Evolutionary conservation across 1,140 invertebrate genomes (phyloP), one percentile per base, ranked within the genome.

Genomic region (Plodia interpunctella): DNA sequence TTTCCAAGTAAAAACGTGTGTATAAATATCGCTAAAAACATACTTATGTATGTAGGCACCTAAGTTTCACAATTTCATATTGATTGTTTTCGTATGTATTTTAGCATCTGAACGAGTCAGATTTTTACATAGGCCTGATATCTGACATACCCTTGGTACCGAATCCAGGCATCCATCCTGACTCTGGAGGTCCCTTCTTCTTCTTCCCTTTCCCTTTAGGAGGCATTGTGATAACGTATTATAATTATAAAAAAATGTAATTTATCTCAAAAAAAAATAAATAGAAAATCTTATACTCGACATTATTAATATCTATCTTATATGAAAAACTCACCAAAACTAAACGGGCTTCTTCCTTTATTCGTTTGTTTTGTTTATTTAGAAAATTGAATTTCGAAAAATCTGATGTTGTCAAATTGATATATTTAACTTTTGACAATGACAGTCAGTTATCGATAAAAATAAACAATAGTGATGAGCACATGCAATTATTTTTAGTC

Each of bases 81-180:
- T n/a, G n/a, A n/a, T n/a, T n/a, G n/a, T n/a, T n/a, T n/a, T n/a
- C n/a, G n/a, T n/a, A n/a, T n/a, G n/a, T n/a, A n/a, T n/a, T n/a
- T n/a, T n/a, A n/a, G n/a, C n/a, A n/a, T n/a, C n/a, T n/a, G n/a
- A n/a, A n/a, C n/a, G n/a, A n/a, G n/a, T n/a, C n/a, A n/a, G n/a
- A n/a, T n/a, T n/a, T n/a, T n/a, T n/a, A 28, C 28, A 28, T 5
- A 28, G 4, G 9, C 4, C 28, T 28, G 9, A 28, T 28, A 25
- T 44, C 13, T 15, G 17, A 52, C 59, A 49, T 78, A 88, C 85
- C 83, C 76, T 84, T 88, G 8, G 86, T 87, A n/a, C 79, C 80
- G 64, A 85, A 83, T 19, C 85, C 85, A 44, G 86, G 82, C 80
- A 70, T 79, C 86, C 86, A 87, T 75, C 86, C 85, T 74, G 85